Evolutionary conservation across 2,888 invertebrate species (phyloP).

Genomic region (Eupsilia transversa): DNA sequence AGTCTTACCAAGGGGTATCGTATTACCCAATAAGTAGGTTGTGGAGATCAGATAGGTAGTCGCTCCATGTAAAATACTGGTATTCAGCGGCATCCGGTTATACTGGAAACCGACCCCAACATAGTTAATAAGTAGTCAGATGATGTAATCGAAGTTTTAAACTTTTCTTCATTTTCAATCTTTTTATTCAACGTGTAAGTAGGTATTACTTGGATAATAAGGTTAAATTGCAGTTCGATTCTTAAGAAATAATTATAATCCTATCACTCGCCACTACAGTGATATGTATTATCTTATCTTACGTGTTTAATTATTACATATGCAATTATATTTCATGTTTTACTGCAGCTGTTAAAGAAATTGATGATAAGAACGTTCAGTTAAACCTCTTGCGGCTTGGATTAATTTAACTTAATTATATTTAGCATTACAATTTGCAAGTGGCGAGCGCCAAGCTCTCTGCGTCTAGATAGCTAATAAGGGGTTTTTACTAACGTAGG

Average conservation of each 20-base stretch:
- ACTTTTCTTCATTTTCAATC: too few species aligned
- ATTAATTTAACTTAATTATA: background rate
- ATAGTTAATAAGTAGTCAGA: too few species aligned
- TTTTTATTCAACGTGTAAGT: background rate
- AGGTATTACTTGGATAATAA: conserved; percentile 32
- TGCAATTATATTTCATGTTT: conserved; percentile 1
- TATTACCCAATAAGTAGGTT: too few species aligned
- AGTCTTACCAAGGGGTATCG: too few species aligned
- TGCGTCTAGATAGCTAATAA: background rate
- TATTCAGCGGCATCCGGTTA: too few species aligned
- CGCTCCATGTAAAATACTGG: too few species aligned
- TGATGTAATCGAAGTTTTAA: too few species aligned
- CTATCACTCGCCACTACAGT: conserved; percentile 37
- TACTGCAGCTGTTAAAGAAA: conserved; percentile 10
- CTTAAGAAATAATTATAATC: conserved; percentile 35
- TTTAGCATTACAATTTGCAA: background rate
- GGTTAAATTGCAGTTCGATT: conserved; percentile 32
- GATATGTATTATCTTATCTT: conserved; percentile 52
- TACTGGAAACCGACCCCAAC: too few species aligned
- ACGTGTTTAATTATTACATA: conserved; percentile 5
- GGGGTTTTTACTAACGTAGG: background rate
- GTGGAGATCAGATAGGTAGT: too few species aligned
- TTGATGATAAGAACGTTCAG: background rate
- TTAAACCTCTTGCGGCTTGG: background rate
- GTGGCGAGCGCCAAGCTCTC: background rate